A percentile compares a stretch with the other conserved stretches of the same genome.
phyloP scores from a whole-genome alignment of 64 coral and sea anemone species.

The Porites australiensis region DNA sequence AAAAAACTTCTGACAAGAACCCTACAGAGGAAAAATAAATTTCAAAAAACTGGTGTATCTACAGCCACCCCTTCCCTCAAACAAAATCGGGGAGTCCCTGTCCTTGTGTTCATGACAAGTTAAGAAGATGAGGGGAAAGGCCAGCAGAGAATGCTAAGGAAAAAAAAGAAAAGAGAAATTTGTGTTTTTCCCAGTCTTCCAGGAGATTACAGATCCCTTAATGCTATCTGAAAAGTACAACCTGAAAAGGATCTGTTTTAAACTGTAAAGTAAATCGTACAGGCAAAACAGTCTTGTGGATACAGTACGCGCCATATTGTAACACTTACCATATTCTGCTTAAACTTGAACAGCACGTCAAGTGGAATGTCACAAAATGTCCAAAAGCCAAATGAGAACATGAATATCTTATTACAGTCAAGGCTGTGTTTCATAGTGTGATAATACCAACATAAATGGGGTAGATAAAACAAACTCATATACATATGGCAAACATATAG shows the following conservation, averaged over 20 bases:
- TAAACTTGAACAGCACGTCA: slow-evolving; percentile 40
- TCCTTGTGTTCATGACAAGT: too few relatives aligned
- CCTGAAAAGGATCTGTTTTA: too few relatives aligned
- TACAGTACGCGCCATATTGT: not conserved
- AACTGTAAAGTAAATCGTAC: not conserved
- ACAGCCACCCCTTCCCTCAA: too few relatives aligned
- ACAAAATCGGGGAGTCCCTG: too few relatives aligned
- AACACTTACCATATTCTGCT: slow-evolving; percentile 39
- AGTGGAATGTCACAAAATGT: slow-evolving; percentile 54
- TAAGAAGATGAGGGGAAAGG: too few relatives aligned
- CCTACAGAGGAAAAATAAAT: not conserved
- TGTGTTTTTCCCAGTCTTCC: too few relatives aligned
- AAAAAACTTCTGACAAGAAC: slow-evolving; percentile 53
- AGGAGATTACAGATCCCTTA: too few relatives aligned
- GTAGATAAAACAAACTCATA: not conserved
- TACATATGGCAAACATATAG: too few relatives aligned
- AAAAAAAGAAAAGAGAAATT: too few relatives aligned
- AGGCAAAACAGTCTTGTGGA: not conserved
- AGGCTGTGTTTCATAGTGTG: not conserved
- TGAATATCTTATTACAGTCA: slow-evolving; percentile 14
- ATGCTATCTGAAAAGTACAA: too few relatives aligned
- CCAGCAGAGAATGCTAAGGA: too few relatives aligned
- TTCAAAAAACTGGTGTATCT: not conserved
- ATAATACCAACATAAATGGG: not conserved
- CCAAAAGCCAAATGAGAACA: slow-evolving; percentile 17